Evolutionary conservation across 1,140 invertebrate species (phyloP), one percentile per base, ranked within the genome.

Genomic region (Harpegnathos saltator): DNA sequence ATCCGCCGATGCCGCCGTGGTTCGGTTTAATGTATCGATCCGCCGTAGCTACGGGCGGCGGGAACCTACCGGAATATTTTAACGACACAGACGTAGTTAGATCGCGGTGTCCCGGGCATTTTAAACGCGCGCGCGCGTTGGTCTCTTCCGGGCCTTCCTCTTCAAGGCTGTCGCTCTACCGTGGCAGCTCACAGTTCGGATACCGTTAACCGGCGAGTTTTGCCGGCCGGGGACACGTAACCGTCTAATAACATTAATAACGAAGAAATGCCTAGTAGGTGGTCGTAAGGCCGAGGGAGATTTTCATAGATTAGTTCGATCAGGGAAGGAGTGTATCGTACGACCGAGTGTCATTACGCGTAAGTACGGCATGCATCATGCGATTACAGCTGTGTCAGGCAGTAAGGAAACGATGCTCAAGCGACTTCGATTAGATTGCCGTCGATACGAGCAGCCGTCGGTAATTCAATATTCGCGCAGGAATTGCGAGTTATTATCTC

Each of bases 241-340:
- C 89, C 88, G 88, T 89, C 90, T 91, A 91, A 91, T 91, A 91
- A 92, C 88, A 91, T 92, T 91, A 92, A 92, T 91, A 91, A 91
- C 84, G 89, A 90, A n/a, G 86, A 89, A 78, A 85, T 83, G 83
- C 83, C 78, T 82, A 78, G 90, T 92, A 90, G 90, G 91, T 91
- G 90, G 91, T 89, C 90, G 88, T 69, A 82, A 85, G 15, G 44
- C 48, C n/a, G n/a, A 56, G 38, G 74, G 74, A 81, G 38, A 61
- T 84, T 62, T 81, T 82, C 71, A 54, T 48, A 71, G 61, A 75
- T 83, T 82, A 62, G 61, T 82, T 82, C 72, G 75, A 82, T 65
- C 59, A 74, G 61, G 22, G 72, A 77, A 82, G 44, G 59, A 44
- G 38, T 9, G 59, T 77, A 82, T 77, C 58, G 33, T 78, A 12